Evolutionary conservation across 2,888 invertebrate species (phyloP).

Genomic region (Fragum whitleyi): DNA sequence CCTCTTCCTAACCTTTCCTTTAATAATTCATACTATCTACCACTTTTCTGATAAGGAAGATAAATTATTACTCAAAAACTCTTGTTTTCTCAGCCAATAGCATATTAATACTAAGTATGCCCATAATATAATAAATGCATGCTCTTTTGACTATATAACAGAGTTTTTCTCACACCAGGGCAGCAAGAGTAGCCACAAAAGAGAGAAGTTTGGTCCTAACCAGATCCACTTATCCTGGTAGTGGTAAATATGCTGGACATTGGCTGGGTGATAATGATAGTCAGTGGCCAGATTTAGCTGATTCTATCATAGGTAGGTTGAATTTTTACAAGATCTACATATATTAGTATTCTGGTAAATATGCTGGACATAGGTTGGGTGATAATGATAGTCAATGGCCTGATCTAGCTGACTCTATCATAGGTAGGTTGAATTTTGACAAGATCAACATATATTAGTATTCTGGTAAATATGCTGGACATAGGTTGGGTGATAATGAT

Average conservation of each 20-base stretch:
- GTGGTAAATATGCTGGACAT: slow-evolving; percentile 78
- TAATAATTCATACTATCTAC: no score
- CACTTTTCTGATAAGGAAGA: no score
- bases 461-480: slow-evolving; percentile 85
- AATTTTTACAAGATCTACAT: slow-evolving; percentile 86
- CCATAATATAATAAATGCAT: no score
- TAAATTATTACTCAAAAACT: no score
- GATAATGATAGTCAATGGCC: slow-evolving; percentile 80
- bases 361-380: slow-evolving; percentile 81
- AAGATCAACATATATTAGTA: slow-evolving; percentile 81
- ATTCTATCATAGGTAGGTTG: slow-evolving; percentile 86
- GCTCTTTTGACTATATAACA: no score
- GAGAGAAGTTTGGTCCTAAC: slow-evolving; percentile 87
- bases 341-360: slow-evolving; percentile 85
- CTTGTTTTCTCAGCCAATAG: no score
- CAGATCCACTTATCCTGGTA: slow-evolving; percentile 81
- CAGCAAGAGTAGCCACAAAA: slow-evolving; percentile 78
- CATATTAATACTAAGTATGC: no score
- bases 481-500: slow-evolving; percentile 82
- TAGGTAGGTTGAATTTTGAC: slow-evolving; percentile 88
- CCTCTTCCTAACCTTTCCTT: no score
- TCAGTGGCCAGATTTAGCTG: slow-evolving; percentile 82
- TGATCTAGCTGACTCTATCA: slow-evolving; percentile 83
- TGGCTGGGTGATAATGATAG: slow-evolving; percentile 83
- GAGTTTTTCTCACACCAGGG: slow-evolving; percentile 51